phyloP scores from a whole-genome alignment of 1,140 invertebrate species.

The Drosophila pseudoobscura region DNA sequence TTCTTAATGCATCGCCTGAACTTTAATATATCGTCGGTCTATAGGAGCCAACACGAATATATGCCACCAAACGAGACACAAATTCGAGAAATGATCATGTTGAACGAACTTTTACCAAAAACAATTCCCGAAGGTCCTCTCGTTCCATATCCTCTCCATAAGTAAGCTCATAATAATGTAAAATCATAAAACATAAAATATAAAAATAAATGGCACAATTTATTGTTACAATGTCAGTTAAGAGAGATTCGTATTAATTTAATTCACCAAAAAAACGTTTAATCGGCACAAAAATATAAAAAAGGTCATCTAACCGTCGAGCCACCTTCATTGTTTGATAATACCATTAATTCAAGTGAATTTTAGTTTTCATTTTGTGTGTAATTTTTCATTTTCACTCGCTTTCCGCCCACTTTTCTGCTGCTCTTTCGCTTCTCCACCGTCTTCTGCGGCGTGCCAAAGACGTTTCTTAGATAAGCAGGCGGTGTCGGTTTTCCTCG shows the following conservation, averaged over 20 bases:
- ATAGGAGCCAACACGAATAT: too few species aligned
- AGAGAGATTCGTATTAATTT: too few species aligned
- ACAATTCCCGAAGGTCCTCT: too few species aligned
- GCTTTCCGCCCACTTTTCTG: constrained; percentile 3
- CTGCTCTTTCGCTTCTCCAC: constrained; percentile 1
- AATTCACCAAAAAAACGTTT: too few species aligned
- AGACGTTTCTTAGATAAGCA: constrained; percentile 53
- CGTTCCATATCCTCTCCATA: too few species aligned
- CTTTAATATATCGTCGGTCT: background rate
- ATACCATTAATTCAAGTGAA: constrained; percentile 59
- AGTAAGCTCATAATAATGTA: too few species aligned
- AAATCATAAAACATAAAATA: too few species aligned
- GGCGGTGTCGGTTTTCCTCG: constrained; percentile 22
- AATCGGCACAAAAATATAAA: too few species aligned
- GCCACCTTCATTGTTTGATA: constrained; percentile 33
- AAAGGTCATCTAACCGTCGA: too few species aligned
- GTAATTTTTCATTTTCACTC: constrained; percentile 66
- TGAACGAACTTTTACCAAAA: constrained; percentile 19
- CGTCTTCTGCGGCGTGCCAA: constrained; percentile 24
- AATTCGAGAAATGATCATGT: constrained; percentile 33
- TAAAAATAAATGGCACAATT: too few species aligned
- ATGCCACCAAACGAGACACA: background rate
- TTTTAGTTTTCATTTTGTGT: constrained; percentile 46
- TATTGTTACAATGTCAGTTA: background rate
- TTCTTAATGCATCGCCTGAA: constrained; percentile 20